Base-by-base conservation (phyloP, 1,140 invertebrate species). In the Bombus difficillimus region DNA sequence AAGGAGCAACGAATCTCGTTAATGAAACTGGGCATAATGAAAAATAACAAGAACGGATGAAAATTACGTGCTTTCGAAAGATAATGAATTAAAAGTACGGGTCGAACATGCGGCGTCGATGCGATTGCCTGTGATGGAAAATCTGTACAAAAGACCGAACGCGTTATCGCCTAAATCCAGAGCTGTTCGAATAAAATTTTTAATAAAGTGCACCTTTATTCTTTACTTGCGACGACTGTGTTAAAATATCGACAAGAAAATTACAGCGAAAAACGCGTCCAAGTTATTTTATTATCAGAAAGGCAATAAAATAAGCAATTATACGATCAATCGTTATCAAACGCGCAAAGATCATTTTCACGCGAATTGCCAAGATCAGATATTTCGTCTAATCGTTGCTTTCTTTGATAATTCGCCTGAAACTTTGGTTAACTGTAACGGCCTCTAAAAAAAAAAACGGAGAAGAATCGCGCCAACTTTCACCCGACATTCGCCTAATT, bases 301-400 rank as follows among this genome's bases (percentile, higher is more conserved):
- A 43, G 18, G 57, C 32, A 64, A 75, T 82, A 82, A 82, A 82
- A 59, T 22, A 53, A 18, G 57, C 53, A 81, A 62, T 73, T 71
- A n/a, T 47, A 73, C 39, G 69, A 10, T 47, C 69, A 22, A 39
- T 22, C n/a, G 80, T 75, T 82, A 82, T 82, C 81, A 15, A n/a
- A 13, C 80, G 39, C 2, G 32, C n/a, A 37, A 66, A 68, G 77
- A 68, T 47, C 32, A 1, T 3, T 69, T 62, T 22, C 3, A 8
- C 64, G 3, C 37, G 39, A 57, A 71, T 6, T 6, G 15, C 47
- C 47, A 47, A 18, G 15, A 47, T 47, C 47, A 18, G 47, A 47
- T n/a, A 71, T 68, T 80, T 25, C 47, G 32, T 41, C 32, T 37
- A 59, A 10, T 57, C 13, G 41, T 28, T 13, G 34, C 57, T 72